These are phyloP conservation scores for Hydrozoanthus gracilis DNA, from an alignment of 92 coral and sea anemone species.

Conservation along the genomic window DNA sequence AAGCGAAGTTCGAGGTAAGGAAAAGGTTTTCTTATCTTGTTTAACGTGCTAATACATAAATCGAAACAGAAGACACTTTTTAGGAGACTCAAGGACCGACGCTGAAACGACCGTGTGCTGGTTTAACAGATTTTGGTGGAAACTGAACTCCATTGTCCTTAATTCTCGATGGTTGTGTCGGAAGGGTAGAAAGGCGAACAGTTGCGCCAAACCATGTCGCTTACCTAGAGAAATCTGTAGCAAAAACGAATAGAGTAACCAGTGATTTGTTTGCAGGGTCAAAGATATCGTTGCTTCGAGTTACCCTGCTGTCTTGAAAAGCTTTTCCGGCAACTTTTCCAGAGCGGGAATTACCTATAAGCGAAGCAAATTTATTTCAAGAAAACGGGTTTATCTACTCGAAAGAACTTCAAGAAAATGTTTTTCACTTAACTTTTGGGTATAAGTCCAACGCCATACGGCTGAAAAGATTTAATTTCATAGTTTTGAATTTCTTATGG, in stretches of 20 bases:
- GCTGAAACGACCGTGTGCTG: constrained; percentile 28
- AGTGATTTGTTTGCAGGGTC: constrained; percentile 53
- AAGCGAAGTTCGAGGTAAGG: constrained; percentile 94
- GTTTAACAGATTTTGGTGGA: not conserved
- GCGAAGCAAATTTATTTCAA: not conserved
- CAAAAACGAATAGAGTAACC: constrained; percentile 28
- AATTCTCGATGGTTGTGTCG: constrained; percentile 11
- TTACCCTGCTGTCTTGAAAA: constrained; percentile 27
- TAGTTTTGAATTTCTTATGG: constrained; percentile 19
- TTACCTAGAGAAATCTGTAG: constrained; percentile 5
- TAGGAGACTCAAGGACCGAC: constrained; percentile 29
- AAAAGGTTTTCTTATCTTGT: not conserved
- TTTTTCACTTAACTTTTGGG: not conserved
- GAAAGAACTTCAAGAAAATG: not conserved
- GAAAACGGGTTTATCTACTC: not conserved
- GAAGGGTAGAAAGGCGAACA: constrained; percentile 2
- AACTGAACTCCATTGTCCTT: constrained; percentile 36
- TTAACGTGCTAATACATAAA: not conserved
- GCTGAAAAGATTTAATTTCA: not conserved
- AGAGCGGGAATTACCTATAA: constrained; percentile 13
- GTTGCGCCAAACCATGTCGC: not conserved
- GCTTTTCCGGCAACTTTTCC: constrained; percentile 64
- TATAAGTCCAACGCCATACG: not conserved
- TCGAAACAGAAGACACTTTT: not conserved
- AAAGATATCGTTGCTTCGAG: constrained; percentile 47